Base-by-base conservation (phyloP, 2,888 invertebrate species). In the Lycia hirtaria region DNA sequence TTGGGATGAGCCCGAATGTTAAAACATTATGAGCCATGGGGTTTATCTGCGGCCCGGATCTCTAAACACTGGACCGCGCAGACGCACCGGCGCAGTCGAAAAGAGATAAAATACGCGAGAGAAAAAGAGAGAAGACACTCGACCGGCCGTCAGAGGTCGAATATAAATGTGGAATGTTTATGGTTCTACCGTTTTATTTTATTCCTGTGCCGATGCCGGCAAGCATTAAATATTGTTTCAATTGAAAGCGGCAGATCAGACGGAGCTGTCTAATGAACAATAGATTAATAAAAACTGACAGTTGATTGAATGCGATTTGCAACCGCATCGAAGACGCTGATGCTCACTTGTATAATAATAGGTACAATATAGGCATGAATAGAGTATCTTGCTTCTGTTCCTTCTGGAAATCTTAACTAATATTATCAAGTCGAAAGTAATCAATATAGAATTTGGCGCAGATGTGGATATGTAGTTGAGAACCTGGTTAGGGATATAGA, bases 101-200 rank as follows among this genome's bases (percentile, higher is more conserved):
- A 67, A 57, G 82, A 71, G 90, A 91, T 68, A 64, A 59, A 68
- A 40, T 35, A 67, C 56, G 15, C 56, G 66, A 28, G 80, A 61
- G 64, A 49, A 69, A 87, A 73, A 65, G 79, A 73, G 85, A 82
- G 44, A 61, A 60, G 56, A 37, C 58, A 71, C 68, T 70, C 74
- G 76, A 74, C 80, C 85, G 86, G 80, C 85, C 84, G 82, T 76
- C 87, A 87, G 91, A 90, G 90, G 89, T 88, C 90, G 90, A 88
- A 90, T 89, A 87, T 88, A 87, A 91, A 90, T 84, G 88, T 90
- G 91, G 92, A 92, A 92, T 91, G 92, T 92, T 92, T 92, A 92
- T 92, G 88, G 88, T 87, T 90, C 88, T 89, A 89, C 90, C 88
- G 91, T 90, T 91, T 91, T 91, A 89, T 91, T 92, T 92, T 91